These are phyloP conservation scores for Scaeva pyrastri DNA, from an alignment of 2,888 invertebrate species.

Conservation along the genomic window DNA sequence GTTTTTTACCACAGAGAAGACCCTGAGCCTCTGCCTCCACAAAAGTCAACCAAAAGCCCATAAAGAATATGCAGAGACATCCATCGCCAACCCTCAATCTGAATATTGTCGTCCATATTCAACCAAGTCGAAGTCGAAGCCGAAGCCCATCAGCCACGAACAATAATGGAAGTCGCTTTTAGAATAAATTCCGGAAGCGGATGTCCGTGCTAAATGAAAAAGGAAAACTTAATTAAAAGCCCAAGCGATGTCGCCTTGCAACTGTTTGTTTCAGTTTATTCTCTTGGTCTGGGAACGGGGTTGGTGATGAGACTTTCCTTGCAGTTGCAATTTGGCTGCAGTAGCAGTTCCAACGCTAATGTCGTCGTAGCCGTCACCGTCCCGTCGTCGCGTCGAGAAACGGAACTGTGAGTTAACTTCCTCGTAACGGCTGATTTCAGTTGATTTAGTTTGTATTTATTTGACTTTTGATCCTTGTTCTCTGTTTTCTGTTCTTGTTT, in stretches of 20 bases:
- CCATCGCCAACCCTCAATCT: neutral
- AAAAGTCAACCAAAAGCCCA: too few relatives aligned
- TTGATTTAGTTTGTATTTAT: slow-evolving; percentile 71
- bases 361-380: neutral
- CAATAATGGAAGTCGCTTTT: slow-evolving; percentile 32
- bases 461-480: slow-evolving; percentile 38
- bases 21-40: too few relatives aligned
- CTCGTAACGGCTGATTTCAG: slow-evolving; percentile 71
- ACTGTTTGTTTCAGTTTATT: slow-evolving; percentile 22
- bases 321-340: neutral
- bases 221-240: slow-evolving; percentile 67
- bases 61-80: neutral
- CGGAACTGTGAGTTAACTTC: slow-evolving; percentile 68
- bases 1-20: too few relatives aligned
- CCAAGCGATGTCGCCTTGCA: slow-evolving; percentile 58
- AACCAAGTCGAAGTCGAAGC: slow-evolving; percentile 8
- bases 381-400: slow-evolving; percentile 2
- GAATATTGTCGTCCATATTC: slow-evolving; percentile 18
- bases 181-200: slow-evolving; percentile 48
- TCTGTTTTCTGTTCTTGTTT: too few relatives aligned
- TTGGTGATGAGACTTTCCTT: slow-evolving; percentile 15
- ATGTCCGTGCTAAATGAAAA: slow-evolving; percentile 60
- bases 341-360: slow-evolving; percentile 4
- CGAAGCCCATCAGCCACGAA: slow-evolving; percentile 16
- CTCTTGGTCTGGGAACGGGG: slow-evolving; percentile 2